Conservation (phyloP, 2,113 vertebrate species). For the Castor canadensis region DNA sequence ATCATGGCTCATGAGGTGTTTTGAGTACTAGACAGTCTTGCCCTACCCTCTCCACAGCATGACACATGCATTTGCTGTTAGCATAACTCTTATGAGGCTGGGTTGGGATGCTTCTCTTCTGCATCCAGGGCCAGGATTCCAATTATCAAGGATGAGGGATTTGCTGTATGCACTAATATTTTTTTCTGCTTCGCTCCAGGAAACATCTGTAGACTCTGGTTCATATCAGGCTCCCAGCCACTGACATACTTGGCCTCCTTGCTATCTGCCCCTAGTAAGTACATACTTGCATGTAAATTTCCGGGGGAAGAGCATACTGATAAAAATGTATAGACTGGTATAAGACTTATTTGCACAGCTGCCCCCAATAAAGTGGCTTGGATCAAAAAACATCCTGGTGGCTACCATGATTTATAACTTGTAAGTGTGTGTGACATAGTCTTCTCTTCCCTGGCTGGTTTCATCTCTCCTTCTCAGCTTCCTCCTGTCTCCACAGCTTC, state of each 20-base stretch:
- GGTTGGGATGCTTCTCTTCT: not conserved
- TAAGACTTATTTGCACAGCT: not conserved
- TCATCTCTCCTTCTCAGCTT: not conserved
- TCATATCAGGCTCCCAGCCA: not conserved
- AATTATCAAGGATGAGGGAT: not conserved
- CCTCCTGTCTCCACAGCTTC: not conserved
- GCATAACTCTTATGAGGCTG: accelerated
- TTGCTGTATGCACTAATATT: not conserved
- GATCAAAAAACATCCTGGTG: not conserved
- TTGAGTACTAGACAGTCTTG: not conserved
- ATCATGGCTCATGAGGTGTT: not conserved
- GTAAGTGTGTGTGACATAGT: accelerated
- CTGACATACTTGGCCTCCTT: not conserved
- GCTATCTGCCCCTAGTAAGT: not conserved
- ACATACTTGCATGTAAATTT: not conserved
- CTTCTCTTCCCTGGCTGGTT: not conserved
- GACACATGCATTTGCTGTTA: not conserved
- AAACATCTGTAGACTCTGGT: not conserved
- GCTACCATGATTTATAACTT: not conserved
- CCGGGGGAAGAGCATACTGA: not conserved
- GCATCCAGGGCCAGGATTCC: not conserved
- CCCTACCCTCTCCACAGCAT: not conserved
- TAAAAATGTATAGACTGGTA: not conserved
- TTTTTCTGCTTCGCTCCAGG: not conserved
- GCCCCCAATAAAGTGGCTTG: not conserved